Evolutionary conservation across 2,797 vertebrate species (phyloP).

Genomic region (Clarias laeviceps): DNA sequence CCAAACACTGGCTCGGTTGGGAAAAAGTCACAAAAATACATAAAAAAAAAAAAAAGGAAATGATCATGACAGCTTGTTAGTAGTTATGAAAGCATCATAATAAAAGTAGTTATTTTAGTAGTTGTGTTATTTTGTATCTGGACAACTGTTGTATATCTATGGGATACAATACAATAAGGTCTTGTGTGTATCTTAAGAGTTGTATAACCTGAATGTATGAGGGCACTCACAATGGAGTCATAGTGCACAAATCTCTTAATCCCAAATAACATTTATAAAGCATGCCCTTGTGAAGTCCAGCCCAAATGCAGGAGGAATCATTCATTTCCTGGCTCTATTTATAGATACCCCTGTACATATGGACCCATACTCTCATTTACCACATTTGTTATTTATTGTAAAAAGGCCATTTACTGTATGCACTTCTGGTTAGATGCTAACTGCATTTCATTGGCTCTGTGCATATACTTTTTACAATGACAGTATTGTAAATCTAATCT

Average conservation of each 20-base stretch:
- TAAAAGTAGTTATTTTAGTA: too few relatives aligned
- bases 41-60: not conserved
- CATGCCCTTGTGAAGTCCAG: not conserved
- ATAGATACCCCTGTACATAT: not conserved
- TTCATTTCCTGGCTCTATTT: not conserved
- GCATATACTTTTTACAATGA: too few relatives aligned
- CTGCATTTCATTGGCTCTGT: too few relatives aligned
- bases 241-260: not conserved
- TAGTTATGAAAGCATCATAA: not conserved
- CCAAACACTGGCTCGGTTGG: not conserved
- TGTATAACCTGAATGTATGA: not conserved
- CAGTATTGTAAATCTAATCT: too few relatives aligned
- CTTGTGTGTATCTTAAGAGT: not conserved
- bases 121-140: slow-evolving; percentile 2
- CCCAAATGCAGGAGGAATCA: not conserved
- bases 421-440: too few relatives aligned
- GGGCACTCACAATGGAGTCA: slow-evolving; percentile 3
- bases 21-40: not conserved
- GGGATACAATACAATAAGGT: not conserved
- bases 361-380: too few relatives aligned
- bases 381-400: too few relatives aligned
- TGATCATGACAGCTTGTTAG: not conserved
- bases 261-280: not conserved
- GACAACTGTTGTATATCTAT: not conserved
- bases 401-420: too few relatives aligned